Evolutionary conservation across 1,140 invertebrate genomes (phyloP).

Genomic region (Ylistrum balloti): DNA sequence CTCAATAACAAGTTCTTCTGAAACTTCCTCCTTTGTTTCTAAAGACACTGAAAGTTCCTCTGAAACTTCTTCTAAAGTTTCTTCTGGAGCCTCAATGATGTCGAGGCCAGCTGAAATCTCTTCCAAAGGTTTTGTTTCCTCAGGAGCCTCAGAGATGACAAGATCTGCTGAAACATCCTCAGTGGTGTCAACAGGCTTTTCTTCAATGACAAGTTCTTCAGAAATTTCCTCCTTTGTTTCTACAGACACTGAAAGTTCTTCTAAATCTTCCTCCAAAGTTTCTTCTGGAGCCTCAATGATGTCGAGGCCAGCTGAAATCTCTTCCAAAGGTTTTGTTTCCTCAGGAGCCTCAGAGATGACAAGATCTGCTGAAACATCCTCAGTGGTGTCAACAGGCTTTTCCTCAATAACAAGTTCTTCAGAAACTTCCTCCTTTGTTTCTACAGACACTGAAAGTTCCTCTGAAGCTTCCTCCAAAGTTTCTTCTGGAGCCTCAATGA

Average conservation of each 20-base stretch:
- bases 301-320: slow-evolving; percentile 29
- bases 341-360: background rate
- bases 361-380: background rate
- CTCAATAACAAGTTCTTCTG: background rate
- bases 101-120: background rate
- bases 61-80: background rate
- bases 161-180: background rate
- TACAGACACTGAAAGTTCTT: slow-evolving; percentile 48
- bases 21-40: background rate
- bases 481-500: background rate
- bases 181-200: background rate
- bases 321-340: background rate
- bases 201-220: background rate
- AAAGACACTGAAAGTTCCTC: background rate
- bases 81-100: background rate
- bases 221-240: slow-evolving; percentile 5
- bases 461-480: background rate
- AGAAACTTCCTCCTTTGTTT: background rate
- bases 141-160: background rate
- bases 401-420: slow-evolving; percentile 21
- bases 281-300: background rate
- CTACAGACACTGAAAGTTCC: slow-evolving; percentile 10
- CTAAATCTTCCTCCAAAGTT: slow-evolving; percentile 22
- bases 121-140: background rate
- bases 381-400: background rate